Evolutionary conservation across 2,888 invertebrate genomes (phyloP), one percentile per base, ranked within the genome.

Genomic region (Hydriomena furcata): DNA sequence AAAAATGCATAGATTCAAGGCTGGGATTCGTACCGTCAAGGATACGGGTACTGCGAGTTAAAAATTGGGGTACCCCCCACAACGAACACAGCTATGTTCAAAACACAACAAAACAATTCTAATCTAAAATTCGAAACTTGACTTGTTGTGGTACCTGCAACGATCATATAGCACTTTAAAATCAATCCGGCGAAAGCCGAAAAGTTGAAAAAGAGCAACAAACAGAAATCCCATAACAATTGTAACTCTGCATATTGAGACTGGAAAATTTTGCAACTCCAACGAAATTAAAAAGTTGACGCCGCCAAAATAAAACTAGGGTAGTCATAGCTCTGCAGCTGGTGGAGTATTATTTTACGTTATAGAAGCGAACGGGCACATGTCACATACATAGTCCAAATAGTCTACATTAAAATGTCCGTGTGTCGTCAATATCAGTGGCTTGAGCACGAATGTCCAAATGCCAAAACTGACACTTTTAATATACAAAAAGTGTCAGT

Each of bases 271-370:
- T 66, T 52, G 55, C 62, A 65, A 65, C 64, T 64, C 32, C 48
- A 65, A 71, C 66, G 66, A 74, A 76, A 80, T 76, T 73, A 76
- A 79, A 78, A 82, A 78, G 71, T 76, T 74, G 60, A 65, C 58
- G 61, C 50, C 52, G 55, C 52, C 58, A 59, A 66, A n/a, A 72
- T 62, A 65, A 68, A 73, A 68, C 59, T 53, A 49, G 37, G 27
- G 54, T 59, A 62, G 31, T 23, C 13, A 1, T 21, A 44, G 38
- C 7, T 24, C n/a, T 8, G 8, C 31, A 30, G 41, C 20, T 12
- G 27, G 38, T 8, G 12, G 41, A 5, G 24, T 0, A n/a, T 17
- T 17, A 17, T 17, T 3, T 4, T 17, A 2, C 2, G 17, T 17
- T n/a, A n/a, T n/a, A n/a, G n/a, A n/a, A n/a, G n/a, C n/a, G n/a